Evolutionary conservation across 2,113 vertebrate species (phyloP).

Genomic region (Protobothrops mucrosquamatus): DNA sequence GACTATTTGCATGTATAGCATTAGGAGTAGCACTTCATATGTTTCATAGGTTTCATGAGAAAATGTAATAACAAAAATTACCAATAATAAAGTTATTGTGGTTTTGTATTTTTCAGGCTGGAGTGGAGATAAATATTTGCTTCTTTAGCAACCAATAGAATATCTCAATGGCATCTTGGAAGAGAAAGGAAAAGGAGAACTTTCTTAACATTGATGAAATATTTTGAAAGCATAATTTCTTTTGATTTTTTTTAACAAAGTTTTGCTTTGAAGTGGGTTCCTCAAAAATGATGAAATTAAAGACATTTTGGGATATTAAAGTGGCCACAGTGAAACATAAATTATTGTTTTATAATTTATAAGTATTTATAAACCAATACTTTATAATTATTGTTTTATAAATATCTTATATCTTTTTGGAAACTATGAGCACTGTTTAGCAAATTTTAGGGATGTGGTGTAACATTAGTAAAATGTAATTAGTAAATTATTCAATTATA

Average conservation of each 20-base stretch:
- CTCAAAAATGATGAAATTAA: background rate
- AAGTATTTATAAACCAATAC: background rate
- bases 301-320: background rate
- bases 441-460: background rate
- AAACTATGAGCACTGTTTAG: background rate
- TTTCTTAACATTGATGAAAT: background rate
- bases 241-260: background rate
- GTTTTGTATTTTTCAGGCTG: background rate
- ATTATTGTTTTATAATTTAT: background rate
- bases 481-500: background rate
- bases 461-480: background rate
- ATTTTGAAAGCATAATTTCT: background rate
- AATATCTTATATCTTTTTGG: background rate
- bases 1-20: background rate
- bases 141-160: background rate
- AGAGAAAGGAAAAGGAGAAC: background rate
- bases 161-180: background rate
- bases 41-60: background rate
- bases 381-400: background rate
- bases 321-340: background rate
- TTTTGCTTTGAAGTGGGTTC: background rate
- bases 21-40: background rate
- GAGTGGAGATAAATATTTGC: background rate
- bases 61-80: background rate
- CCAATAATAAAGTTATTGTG: background rate